These are phyloP conservation scores for Falcunculus frontatus DNA, from an alignment of 2,113 vertebrate genomes.

Conservation along the genomic window DNA sequence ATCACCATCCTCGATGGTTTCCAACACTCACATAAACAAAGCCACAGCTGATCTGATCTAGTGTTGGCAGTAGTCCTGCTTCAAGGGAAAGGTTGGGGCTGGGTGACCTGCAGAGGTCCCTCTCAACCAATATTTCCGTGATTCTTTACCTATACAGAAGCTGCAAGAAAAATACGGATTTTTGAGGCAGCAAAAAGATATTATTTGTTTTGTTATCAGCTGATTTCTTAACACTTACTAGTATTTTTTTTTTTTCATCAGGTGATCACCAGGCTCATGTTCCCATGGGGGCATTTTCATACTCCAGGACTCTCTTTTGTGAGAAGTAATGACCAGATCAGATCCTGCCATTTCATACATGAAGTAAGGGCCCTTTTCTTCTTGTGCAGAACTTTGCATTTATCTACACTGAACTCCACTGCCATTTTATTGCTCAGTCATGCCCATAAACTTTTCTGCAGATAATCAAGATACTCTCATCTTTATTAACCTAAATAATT, in stretches of 20 bases:
- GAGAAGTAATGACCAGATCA: neutral
- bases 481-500: neutral
- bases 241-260: neutral
- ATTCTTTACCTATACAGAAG: neutral
- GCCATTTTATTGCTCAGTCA: neutral
- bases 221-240: neutral
- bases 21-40: neutral
- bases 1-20: neutral
- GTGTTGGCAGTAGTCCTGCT: neutral
- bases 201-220: neutral
- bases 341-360: neutral
- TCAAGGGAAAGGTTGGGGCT: neutral
- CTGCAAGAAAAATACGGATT: neutral
- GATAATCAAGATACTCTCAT: neutral
- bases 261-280: neutral
- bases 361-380: neutral
- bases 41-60: neutral
- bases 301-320: neutral
- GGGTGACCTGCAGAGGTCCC: constrained; percentile 57
- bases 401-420: neutral
- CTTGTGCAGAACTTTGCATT: neutral
- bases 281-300: neutral
- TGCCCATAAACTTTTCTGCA: neutral
- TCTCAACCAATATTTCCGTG: constrained; percentile 40
- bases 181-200: neutral